Evolutionary conservation across 2,113 vertebrate species (phyloP).

Genomic region (Miniopterus natalensis): DNA sequence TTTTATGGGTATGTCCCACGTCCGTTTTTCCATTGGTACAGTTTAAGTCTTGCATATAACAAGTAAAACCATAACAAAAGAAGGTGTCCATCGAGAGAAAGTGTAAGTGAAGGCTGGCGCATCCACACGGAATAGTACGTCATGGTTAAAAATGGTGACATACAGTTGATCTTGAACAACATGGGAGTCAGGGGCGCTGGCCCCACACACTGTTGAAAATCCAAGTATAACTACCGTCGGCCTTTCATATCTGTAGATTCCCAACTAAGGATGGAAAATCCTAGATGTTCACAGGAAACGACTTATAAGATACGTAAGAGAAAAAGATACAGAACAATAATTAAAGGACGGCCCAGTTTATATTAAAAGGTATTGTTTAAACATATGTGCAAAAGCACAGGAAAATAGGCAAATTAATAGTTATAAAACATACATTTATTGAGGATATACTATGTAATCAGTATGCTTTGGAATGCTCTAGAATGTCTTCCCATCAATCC

Average conservation of each 20-base stretch:
- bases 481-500: background rate
- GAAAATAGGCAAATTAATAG: background rate
- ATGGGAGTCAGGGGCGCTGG: background rate
- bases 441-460: background rate
- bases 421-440: background rate
- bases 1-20: background rate
- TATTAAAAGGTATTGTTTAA: background rate
- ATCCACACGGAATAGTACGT: background rate
- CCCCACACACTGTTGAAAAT: background rate
- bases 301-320: background rate
- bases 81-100: background rate
- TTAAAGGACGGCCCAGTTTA: background rate
- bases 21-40: background rate
- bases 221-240: accelerated
- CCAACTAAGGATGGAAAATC: background rate
- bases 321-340: background rate
- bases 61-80: background rate
- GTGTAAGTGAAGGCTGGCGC: background rate
- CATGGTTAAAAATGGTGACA: background rate
- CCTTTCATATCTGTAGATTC: background rate
- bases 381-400: background rate
- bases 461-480: background rate
- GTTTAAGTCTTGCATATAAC: background rate
- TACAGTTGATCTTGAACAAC: background rate
- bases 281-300: background rate